Conservation (phyloP, 2,113 vertebrate species). For the Antechinus flavipes region DNA sequence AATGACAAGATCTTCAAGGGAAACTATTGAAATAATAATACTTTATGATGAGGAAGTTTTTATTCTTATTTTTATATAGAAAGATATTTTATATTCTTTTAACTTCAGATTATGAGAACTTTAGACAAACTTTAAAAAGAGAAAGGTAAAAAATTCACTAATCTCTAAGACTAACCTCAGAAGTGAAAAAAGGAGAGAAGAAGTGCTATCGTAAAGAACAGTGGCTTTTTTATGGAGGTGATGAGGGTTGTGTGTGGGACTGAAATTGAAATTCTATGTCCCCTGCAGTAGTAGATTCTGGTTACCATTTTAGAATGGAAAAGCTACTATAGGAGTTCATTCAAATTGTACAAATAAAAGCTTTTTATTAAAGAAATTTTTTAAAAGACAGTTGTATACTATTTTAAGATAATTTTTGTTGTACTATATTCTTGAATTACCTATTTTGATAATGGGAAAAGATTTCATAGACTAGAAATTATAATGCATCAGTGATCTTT, state of each 20-base stretch:
- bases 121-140: constrained; percentile 25
- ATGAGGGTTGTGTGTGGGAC: background rate
- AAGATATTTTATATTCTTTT: constrained; percentile 13
- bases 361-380: background rate
- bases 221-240: too few relatives aligned
- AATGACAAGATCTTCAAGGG: background rate
- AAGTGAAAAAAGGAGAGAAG: background rate
- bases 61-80: constrained; percentile 7
- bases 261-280: background rate
- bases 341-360: background rate
- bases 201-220: background rate
- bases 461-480: background rate
- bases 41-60: background rate
- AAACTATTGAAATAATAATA: background rate
- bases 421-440: background rate
- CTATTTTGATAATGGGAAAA: background rate
- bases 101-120: background rate
- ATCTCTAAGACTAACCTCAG: background rate
- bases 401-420: background rate
- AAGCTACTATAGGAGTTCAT: background rate
- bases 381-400: background rate
- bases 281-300: background rate
- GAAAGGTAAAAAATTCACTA: constrained; percentile 9
- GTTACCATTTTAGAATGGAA: background rate
- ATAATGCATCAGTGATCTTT: background rate